Evolutionary conservation across 2,888 invertebrate genomes (phyloP).

Genomic region (Parapristionchus giblindavisi): DNA sequence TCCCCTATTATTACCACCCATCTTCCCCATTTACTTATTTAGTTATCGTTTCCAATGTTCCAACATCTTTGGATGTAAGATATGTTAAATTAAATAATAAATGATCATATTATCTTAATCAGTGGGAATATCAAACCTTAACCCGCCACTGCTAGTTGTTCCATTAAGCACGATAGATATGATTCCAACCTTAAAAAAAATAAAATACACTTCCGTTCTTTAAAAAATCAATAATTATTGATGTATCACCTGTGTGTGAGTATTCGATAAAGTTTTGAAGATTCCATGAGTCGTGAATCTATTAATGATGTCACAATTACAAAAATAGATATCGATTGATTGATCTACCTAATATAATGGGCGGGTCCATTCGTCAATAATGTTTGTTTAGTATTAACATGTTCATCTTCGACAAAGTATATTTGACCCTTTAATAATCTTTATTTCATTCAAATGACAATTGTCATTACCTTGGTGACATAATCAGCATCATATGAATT

Average conservation of each 20-base stretch:
- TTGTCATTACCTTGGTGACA: background rate
- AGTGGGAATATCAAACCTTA: background rate
- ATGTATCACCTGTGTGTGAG: constrained; percentile 3
- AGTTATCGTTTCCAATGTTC: too few relatives aligned
- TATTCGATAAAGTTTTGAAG: constrained; percentile 19
- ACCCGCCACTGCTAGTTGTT: constrained; percentile 6
- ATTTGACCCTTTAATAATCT: too few relatives aligned
- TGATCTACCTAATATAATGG: constrained; percentile 27
- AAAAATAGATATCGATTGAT: too few relatives aligned
- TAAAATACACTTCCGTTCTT: background rate
- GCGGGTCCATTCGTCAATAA: constrained; percentile 14
- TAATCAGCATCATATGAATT: constrained; percentile 33
- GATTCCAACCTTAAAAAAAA: constrained; percentile 28
- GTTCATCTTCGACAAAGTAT: constrained; percentile 18
- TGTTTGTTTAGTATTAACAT: constrained; percentile 23
- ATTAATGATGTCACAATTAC: too few relatives aligned
- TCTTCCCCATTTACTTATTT: too few relatives aligned
- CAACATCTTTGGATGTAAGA: background rate
- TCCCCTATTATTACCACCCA: too few relatives aligned
- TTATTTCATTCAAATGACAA: background rate
- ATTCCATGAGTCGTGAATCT: constrained; percentile 30
- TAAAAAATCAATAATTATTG: background rate
- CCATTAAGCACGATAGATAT: constrained; percentile 32
- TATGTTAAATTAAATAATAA: background rate
- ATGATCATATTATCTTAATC: background rate